Evolutionary conservation across 2,888 invertebrate species (phyloP).

Genomic region (Lampropteryx suffumata): DNA sequence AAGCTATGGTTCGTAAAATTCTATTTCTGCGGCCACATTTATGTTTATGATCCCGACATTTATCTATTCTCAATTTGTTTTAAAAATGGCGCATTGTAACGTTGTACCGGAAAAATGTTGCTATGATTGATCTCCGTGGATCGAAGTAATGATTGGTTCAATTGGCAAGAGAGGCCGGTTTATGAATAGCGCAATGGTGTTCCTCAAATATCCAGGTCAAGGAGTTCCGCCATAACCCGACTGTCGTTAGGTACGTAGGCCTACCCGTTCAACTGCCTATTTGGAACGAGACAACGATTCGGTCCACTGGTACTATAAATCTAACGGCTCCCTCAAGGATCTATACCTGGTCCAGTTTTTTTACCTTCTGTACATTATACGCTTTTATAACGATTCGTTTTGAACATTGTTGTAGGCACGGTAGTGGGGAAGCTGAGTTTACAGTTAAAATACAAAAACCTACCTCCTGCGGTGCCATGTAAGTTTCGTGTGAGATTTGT

Average conservation of each 20-base stretch:
- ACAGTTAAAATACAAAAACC: slow-evolving; percentile 58
- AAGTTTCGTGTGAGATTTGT: slow-evolving; percentile 42
- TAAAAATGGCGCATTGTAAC: too few relatives aligned
- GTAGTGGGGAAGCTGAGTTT: slow-evolving; percentile 71
- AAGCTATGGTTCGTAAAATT: too few relatives aligned
- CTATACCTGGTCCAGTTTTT: slow-evolving; percentile 9
- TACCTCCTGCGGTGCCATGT: slow-evolving; percentile 41
- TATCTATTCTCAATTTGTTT: too few relatives aligned
- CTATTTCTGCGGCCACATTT: too few relatives aligned
- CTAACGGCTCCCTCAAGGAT: slow-evolving; percentile 14
- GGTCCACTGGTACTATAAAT: slow-evolving; percentile 7
- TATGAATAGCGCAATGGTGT: slow-evolving; percentile 8
- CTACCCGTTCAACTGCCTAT: slow-evolving; percentile 11
- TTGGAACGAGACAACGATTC: slow-evolving; percentile 4
- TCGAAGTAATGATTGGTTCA: not conserved
- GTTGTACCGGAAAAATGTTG: too few relatives aligned
- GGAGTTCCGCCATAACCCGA: slow-evolving; percentile 1
- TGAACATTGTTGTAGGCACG: slow-evolving; percentile 57
- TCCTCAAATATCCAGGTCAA: slow-evolving; percentile 26
- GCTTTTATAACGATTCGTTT: slow-evolving; percentile 17
- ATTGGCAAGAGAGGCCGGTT: slow-evolving; percentile 1
- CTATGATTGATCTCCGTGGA: not conserved
- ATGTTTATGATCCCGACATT: too few relatives aligned
- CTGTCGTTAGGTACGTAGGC: slow-evolving; percentile 10
- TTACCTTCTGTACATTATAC: not conserved